These are phyloP conservation scores for Cyprinodon diabolis DNA, from an alignment of 2,797 vertebrate genomes.

Conservation along the genomic window DNA sequence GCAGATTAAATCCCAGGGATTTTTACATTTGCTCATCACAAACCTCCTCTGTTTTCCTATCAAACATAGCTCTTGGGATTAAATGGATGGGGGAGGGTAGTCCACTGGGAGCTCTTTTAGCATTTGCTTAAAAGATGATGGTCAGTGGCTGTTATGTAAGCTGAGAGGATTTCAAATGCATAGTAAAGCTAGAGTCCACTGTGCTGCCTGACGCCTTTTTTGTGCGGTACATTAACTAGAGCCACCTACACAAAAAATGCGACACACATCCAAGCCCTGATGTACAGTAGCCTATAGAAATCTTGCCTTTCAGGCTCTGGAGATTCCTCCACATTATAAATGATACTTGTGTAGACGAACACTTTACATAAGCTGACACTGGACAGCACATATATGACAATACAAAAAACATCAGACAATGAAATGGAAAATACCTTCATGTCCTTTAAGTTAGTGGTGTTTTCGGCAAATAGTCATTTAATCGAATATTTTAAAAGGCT, in stretches of 20 bases:
- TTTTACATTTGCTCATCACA: constrained; percentile 71
- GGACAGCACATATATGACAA: constrained; percentile 3
- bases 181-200: constrained; percentile 53
- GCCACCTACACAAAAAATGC: constrained; percentile 32
- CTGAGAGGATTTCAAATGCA: constrained; percentile 68
- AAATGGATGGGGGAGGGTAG: constrained; percentile 64
- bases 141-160: constrained; percentile 73
- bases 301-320: neutral
- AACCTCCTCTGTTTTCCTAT: constrained; percentile 58
- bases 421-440: neutral
- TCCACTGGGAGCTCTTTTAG: constrained; percentile 60
- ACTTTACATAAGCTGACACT: constrained; percentile 31
- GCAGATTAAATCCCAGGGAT: constrained; percentile 74
- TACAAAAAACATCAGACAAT: neutral
- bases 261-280: constrained; percentile 26
- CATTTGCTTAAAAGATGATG: constrained; percentile 68
- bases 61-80: constrained; percentile 70
- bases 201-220: constrained; percentile 57
- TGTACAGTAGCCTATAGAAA: constrained; percentile 16
- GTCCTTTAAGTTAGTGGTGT: constrained; percentile 10
- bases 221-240: constrained; percentile 49
- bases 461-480: neutral
- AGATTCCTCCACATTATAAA: constrained; percentile 36
- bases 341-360: constrained; percentile 8
- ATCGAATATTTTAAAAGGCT: neutral